A percentile compares a stretch with the other conserved stretches of the same genome.
Conservation (phyloP, 2,888 invertebrate species). For the Hermodice carunculata region DNA sequence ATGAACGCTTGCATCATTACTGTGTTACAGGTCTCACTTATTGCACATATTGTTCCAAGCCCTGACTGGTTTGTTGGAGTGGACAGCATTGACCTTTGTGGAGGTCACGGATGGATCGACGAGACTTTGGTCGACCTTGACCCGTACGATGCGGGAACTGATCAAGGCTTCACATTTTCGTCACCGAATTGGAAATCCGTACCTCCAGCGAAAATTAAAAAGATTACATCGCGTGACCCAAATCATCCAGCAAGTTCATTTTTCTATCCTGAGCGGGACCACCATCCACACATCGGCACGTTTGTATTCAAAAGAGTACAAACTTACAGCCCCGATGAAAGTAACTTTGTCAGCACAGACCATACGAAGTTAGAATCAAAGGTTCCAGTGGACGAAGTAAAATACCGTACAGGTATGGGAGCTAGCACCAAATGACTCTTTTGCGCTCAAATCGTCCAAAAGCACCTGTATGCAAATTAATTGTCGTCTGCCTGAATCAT, state of each 20-base stretch:
- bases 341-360: no score
- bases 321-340: no score
- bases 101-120: slow-evolving; percentile 85
- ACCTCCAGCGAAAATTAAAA: slow-evolving; percentile 88
- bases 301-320: no score
- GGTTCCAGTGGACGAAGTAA: no score
- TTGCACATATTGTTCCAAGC: slow-evolving; percentile 91
- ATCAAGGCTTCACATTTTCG: slow-evolving; percentile 95
- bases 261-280: slow-evolving; percentile 90
- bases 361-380: no score
- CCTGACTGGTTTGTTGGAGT: slow-evolving; percentile 95
- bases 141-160: slow-evolving; percentile 93
- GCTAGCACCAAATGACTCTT: no score
- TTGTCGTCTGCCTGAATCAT: no score
- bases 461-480: no score
- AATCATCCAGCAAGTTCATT: slow-evolving; percentile 94
- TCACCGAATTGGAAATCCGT: slow-evolving; percentile 96
- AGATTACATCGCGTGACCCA: slow-evolving; percentile 89
- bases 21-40: slow-evolving; percentile 92
- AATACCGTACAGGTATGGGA: no score
- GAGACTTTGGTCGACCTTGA: slow-evolving; percentile 91
- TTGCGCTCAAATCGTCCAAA: no score
- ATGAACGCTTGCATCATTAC: no score
- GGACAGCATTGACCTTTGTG: slow-evolving; percentile 91
- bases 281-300: no score